Evolutionary conservation across 2,797 vertebrate species (phyloP).

Genomic region (Poecilia wingei): DNA sequence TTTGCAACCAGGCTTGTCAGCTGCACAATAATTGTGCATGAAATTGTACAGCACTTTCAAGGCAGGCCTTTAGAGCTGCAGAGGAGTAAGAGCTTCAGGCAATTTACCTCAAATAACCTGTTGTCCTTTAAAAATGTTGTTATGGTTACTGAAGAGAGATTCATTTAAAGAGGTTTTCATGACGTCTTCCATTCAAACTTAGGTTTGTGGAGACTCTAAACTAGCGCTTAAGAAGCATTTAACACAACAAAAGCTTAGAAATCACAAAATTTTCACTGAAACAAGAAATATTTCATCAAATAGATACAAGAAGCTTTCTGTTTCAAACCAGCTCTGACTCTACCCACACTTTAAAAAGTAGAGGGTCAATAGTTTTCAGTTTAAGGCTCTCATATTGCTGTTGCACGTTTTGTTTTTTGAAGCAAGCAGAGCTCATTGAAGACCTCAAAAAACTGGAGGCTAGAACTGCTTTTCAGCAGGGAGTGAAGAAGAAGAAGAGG

Average conservation of each 20-base stretch:
- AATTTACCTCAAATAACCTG: constrained; percentile 30
- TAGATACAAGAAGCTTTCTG: neutral
- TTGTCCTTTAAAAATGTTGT: constrained; percentile 19
- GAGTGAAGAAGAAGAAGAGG: constrained; percentile 21
- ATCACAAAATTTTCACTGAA: neutral
- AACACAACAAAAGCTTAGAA: neutral
- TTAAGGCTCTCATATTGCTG: neutral
- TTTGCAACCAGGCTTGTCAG: constrained; percentile 7
- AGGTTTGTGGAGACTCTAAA: constrained; percentile 15
- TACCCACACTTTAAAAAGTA: constrained; percentile 1
- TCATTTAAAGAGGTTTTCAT: constrained; percentile 8
- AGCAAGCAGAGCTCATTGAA: constrained; percentile 28
- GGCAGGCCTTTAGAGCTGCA: constrained; percentile 10
- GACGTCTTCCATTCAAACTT: constrained; percentile 15
- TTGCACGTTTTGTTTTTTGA: constrained; percentile 8
- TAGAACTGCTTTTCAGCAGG: constrained; percentile 37
- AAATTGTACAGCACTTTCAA: constrained; percentile 11
- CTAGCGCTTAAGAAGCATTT: neutral
- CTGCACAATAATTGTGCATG: neutral
- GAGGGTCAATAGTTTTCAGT: constrained; percentile 4
- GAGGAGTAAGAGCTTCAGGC: constrained; percentile 11
- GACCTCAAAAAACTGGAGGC: constrained; percentile 35
- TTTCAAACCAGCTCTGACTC: neutral
- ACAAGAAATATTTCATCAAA: neutral
- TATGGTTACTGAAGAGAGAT: constrained; percentile 19